Conservation (phyloP, 2,113 vertebrate species). For the Struthio camelus region DNA sequence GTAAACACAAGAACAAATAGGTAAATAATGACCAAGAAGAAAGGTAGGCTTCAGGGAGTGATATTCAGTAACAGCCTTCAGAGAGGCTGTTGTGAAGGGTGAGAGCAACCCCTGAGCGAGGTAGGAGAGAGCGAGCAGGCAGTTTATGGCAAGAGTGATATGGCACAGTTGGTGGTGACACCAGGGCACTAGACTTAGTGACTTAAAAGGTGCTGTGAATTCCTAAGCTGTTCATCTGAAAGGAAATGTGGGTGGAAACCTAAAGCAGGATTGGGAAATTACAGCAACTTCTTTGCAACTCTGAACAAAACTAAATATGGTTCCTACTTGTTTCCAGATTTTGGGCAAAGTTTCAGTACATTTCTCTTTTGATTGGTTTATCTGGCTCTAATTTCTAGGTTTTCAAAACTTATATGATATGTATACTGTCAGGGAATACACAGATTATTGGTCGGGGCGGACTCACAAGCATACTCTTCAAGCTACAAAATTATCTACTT, state of each 20-base stretch:
- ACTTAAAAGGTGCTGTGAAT: not conserved
- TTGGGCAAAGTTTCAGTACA: not conserved
- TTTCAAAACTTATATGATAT: not conserved
- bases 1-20: conserved; percentile 19
- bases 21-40: not conserved
- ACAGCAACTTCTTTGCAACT: not conserved
- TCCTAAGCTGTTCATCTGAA: not conserved
- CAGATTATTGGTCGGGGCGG: not conserved
- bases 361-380: not conserved
- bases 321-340: not conserved
- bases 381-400: not conserved
- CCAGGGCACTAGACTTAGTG: not conserved
- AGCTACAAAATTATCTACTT: not conserved
- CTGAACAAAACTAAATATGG: not conserved
- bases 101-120: not conserved
- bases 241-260: not conserved
- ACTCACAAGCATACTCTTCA: not conserved
- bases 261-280: not conserved
- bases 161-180: not conserved
- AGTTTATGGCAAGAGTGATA: not conserved
- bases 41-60: not conserved
- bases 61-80: not conserved
- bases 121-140: not conserved
- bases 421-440: not conserved
- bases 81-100: not conserved